Base-by-base conservation (phyloP, 2,888 invertebrate genomes). In the Homarus gammarus region DNA sequence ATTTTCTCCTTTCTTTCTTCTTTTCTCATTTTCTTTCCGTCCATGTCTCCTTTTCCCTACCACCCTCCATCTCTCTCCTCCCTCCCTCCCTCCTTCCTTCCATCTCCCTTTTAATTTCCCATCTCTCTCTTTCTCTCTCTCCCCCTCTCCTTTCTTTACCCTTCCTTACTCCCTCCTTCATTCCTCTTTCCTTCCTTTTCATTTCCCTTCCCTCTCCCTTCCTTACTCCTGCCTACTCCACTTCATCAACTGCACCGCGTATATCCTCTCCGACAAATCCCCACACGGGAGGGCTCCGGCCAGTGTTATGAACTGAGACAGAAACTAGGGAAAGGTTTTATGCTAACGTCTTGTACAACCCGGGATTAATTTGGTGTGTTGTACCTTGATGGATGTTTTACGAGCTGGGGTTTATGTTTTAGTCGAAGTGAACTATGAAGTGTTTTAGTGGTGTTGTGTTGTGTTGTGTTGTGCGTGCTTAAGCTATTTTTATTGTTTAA, bases 261-360 rank as follows among this genome's bases (percentile, higher is more conserved):
- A 78, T 44, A 85, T 85, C 61, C 73, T 68, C 31, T 18, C 72
- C 38, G 81, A 87, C 79, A 81, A 87, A 87, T 87, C 87, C 81
- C 81, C 44, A 31, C 79, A 49, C 61, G 64, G 27, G 73, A 87
- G 73, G 64, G n/a, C 27, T 64, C 70, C 73, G 40, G 73, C 79
- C 86, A 72, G 70, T 33, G 87, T 87, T 87, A 87, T 87, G 49
- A 73, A 56, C 40, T 31, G n/a, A 40, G 87, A 87, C 87, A 81
- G 87, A 56, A 61, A 87, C 87, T 61, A 38, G 40, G 56, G 73
- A 87, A 87, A 87, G 73, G 81, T 87, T 87, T 87, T 87, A 87
- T 81, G 64, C 87, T 75, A 81, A 87, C 87, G 72, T 81, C 10
- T 84, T 77, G 83, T 77, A 40, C 56, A 27, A 49, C 56, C 40